phyloP scores from a whole-genome alignment of 2,797 vertebrate species.

The Varecia variegata region DNA sequence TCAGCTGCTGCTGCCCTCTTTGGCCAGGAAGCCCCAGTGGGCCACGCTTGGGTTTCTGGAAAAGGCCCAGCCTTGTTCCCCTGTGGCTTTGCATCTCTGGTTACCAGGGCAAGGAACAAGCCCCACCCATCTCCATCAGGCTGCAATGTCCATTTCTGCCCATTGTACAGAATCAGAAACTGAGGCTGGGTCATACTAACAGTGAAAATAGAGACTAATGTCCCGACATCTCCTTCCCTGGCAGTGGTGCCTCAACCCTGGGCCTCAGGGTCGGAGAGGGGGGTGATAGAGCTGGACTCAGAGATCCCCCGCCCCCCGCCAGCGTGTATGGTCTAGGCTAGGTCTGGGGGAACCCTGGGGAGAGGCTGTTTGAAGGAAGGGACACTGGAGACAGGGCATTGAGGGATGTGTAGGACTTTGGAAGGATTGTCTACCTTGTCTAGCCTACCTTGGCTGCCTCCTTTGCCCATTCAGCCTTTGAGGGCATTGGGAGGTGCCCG shows the following conservation, averaged over 20 bases:
- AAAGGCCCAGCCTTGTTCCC: neutral
- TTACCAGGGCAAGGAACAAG: neutral
- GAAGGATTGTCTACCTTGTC: neutral
- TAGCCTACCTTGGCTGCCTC: neutral
- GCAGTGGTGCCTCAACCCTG: neutral
- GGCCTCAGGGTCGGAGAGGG: neutral
- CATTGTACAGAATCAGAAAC: neutral
- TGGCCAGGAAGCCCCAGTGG: neutral
- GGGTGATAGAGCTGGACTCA: neutral
- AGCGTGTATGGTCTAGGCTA: neutral
- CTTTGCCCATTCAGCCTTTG: neutral
- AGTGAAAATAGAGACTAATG: neutral
- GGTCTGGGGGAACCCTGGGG: neutral
- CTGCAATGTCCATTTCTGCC: neutral
- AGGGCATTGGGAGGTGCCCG: neutral
- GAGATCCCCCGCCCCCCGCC: too few species aligned
- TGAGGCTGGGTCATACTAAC: neutral
- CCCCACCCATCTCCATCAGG: too few species aligned
- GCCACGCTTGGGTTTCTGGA: neutral
- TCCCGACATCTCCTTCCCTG: neutral
- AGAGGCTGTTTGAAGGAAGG: neutral
- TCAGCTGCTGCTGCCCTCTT: neutral
- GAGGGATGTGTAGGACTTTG: conserved; percentile 8
- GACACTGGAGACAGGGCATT: neutral
- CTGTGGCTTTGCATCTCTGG: neutral